Conservation (phyloP, 1,140 invertebrate species). For the Drosophila ananassae region DNA sequence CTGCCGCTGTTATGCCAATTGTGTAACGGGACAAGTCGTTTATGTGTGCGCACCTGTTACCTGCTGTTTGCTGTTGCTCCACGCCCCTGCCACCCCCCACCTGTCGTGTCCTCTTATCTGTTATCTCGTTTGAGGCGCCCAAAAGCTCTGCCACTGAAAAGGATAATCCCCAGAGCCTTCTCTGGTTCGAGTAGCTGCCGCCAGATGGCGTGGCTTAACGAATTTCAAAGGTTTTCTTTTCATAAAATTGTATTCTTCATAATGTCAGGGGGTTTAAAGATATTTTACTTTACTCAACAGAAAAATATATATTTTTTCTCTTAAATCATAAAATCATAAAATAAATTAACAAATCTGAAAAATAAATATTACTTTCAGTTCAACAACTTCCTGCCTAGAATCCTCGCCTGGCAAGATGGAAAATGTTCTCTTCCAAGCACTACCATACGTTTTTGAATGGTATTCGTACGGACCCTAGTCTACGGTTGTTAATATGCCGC, state of each 20-base stretch:
- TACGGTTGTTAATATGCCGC: slow-evolving; percentile 74
- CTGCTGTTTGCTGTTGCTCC: slow-evolving; percentile 42
- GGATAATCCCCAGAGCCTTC: slow-evolving; percentile 25
- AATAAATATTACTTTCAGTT: slow-evolving; percentile 3
- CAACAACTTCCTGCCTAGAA: slow-evolving; percentile 27
- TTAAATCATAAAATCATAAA: too few relatives aligned
- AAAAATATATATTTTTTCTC: too few relatives aligned
- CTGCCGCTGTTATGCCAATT: slow-evolving; percentile 24
- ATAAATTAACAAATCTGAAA: too few relatives aligned
- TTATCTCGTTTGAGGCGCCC: slow-evolving; percentile 18
- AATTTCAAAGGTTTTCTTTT: background rate
- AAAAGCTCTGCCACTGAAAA: slow-evolving; percentile 27
- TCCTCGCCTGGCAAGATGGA: too few relatives aligned
- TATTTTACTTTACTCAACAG: too few relatives aligned
- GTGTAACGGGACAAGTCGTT: slow-evolving; percentile 62
- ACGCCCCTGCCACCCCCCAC: background rate
- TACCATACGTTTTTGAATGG: background rate
- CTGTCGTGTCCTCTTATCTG: slow-evolving; percentile 6
- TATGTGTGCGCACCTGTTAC: slow-evolving; percentile 64
- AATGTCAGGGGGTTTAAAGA: too few relatives aligned
- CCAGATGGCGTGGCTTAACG: slow-evolving; percentile 39
- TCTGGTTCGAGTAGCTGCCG: slow-evolving; percentile 2
- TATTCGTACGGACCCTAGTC: slow-evolving; percentile 44
- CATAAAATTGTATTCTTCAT: background rate
- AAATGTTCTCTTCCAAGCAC: too few relatives aligned